These are phyloP conservation scores for Cynopterus sphinx DNA, from an alignment of 2,797 vertebrate genomes.

Conservation along the genomic window DNA sequence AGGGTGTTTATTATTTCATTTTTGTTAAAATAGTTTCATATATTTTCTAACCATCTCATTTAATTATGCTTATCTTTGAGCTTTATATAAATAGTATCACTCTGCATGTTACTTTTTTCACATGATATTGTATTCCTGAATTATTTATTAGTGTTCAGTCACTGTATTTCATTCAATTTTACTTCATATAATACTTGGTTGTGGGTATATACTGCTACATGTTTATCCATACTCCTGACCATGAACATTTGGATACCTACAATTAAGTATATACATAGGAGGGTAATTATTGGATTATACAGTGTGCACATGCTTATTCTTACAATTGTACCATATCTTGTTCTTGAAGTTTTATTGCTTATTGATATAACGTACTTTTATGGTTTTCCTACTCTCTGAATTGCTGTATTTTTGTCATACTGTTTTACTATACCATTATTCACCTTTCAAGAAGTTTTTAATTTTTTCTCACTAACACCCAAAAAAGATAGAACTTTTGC, in stretches of 20 bases:
- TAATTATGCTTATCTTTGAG: slow-evolving; percentile 20
- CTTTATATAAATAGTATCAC: slow-evolving; percentile 17
- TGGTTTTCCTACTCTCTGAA: slow-evolving; percentile 22
- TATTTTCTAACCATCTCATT: background rate
- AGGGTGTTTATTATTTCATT: background rate
- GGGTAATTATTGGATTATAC: background rate
- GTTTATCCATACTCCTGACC: background rate
- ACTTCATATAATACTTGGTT: slow-evolving; percentile 3
- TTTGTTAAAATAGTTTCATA: slow-evolving; percentile 23
- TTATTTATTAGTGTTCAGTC: slow-evolving; percentile 1
- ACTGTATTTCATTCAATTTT: slow-evolving; percentile 32
- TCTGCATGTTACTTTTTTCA: slow-evolving; percentile 14
- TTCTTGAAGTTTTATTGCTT: slow-evolving; percentile 37
- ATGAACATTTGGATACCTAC: background rate
- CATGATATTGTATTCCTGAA: slow-evolving; percentile 24
- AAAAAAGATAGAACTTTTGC: slow-evolving; percentile 26
- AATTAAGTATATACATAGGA: background rate
- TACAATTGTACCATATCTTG: background rate
- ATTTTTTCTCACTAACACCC: slow-evolving; percentile 29
- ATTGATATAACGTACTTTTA: slow-evolving; percentile 18
- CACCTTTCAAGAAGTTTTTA: slow-evolving; percentile 39
- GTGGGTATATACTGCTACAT: background rate
- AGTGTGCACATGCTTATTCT: background rate
- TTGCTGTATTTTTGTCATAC: slow-evolving; percentile 20
- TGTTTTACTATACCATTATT: background rate